Percentiles rank a stretch among this genome's conserved stretches.
Evolutionary conservation across 1,140 invertebrate species (phyloP).

Genomic region (Pantala flavescens): DNA sequence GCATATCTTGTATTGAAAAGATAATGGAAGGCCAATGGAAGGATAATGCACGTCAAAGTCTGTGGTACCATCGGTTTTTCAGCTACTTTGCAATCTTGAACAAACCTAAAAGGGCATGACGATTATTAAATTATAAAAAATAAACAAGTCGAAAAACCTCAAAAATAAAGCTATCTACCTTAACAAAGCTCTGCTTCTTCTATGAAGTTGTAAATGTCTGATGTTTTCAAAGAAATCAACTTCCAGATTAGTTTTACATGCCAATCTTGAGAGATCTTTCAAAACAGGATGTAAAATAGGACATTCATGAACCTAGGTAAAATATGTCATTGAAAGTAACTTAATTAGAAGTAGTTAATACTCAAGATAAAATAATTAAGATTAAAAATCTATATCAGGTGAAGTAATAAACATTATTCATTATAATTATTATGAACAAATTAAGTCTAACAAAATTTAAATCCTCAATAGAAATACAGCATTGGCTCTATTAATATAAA

Average conservation of each 20-base stretch:
- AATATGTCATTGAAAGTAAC: neutral
- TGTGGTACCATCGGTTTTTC: conserved; percentile 47
- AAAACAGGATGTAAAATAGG: conserved; percentile 55
- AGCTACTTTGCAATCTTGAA: conserved; percentile 44
- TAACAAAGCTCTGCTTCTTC: conserved; percentile 64
- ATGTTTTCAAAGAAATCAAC: conserved; percentile 93
- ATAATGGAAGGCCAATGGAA: conserved; percentile 73
- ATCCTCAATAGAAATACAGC: too few species aligned
- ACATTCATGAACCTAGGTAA: conserved; percentile 49
- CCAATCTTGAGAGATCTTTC: conserved; percentile 59
- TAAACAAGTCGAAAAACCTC: too few species aligned
- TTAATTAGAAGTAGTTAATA: neutral
- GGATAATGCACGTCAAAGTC: conserved; percentile 69
- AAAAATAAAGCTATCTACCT: conserved; percentile 30
- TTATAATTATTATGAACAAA: too few species aligned
- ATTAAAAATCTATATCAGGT: too few species aligned
- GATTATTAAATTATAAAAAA: too few species aligned
- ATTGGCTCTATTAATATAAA: too few species aligned
- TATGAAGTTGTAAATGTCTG: conserved; percentile 72
- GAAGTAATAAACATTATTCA: too few species aligned
- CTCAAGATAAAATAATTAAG: conserved; percentile 12
- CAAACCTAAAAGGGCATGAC: conserved; percentile 37
- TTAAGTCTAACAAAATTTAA: too few species aligned
- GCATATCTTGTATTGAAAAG: conserved; percentile 64
- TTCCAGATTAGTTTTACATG: conserved; percentile 65